Percentiles rank a stretch among this genome's conserved stretches.
Conservation (phyloP, 2,888 invertebrate genomes). For the Lochmaea capreae region DNA sequence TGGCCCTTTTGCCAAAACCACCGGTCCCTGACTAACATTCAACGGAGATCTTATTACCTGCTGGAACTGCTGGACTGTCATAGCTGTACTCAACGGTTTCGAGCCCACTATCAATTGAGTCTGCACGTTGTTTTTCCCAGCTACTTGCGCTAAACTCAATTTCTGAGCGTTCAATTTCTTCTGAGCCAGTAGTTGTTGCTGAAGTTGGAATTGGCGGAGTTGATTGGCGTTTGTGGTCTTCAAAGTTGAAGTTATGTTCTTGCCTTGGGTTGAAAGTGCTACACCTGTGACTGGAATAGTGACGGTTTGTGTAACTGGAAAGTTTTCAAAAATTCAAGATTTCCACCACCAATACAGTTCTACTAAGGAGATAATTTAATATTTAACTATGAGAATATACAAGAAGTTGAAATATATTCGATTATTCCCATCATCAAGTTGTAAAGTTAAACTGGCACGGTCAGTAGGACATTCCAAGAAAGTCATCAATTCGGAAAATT, state of each 20-base stretch:
- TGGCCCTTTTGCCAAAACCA: slow-evolving; percentile 73
- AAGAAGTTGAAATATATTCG: neutral
- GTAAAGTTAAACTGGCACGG: too few relatives aligned
- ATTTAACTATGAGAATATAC: neutral
- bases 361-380: neutral
- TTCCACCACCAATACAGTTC: neutral
- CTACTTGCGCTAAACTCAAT: slow-evolving; percentile 70
- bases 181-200: slow-evolving; percentile 70
- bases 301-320: slow-evolving; percentile 64
- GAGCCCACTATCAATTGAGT: slow-evolving; percentile 77
- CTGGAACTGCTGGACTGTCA: slow-evolving; percentile 81
- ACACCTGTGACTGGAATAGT: slow-evolving; percentile 69
- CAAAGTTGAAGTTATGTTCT: slow-evolving; percentile 64
- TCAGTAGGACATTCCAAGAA: too few relatives aligned
- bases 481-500: too few relatives aligned
- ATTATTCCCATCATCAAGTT: neutral
- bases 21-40: slow-evolving; percentile 69
- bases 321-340: slow-evolving; percentile 10
- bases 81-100: slow-evolving; percentile 71
- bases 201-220: slow-evolving; percentile 74
- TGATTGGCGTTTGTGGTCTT: slow-evolving; percentile 73
- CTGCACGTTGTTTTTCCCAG: slow-evolving; percentile 68
- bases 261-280: slow-evolving; percentile 64
- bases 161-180: slow-evolving; percentile 70
- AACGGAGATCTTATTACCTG: slow-evolving; percentile 71